Evolutionary conservation across 2,888 invertebrate genomes (phyloP), one percentile per base, ranked within the genome.

Genomic region (Oxycera nigricornis): DNA sequence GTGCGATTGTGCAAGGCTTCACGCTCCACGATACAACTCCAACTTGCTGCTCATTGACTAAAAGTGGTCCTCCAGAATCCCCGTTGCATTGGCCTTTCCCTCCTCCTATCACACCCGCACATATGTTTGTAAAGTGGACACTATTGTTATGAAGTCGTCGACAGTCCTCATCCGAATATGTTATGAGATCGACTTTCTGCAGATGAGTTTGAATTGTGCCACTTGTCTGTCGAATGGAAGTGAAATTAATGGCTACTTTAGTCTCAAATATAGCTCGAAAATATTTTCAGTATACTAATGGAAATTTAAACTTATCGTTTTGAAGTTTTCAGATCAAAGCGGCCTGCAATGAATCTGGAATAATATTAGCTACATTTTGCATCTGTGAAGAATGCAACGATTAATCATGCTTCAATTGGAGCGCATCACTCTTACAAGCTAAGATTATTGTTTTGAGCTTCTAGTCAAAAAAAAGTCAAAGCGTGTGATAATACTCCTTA

Each of bases 11-110:
- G 67, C 87, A 87, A 2, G 87, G 87, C 78, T 86, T 87, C 0
- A 81, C 78, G 73, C 86, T 85, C 86, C 86, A 87, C 0, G 86
- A 86, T 1, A 86, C 86, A 39, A 86, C 82, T 22, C 87, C 87
- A 7, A 85, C 80, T 77, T 85, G 84, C 14, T 81, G 81, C 30
- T 82, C 82, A 74, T 80, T 79, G 0, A 81, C 81, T 2, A 84
- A 75, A 14, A 87, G 77, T 7, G 87, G 87, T 1, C 87, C 87
- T 1, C 87, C 87, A 1, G 86, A 86, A 75, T 85, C 85, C 1
- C 85, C 85, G 70, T 81, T 85, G 77, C 87, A 87, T 77, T 86
- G 86, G 1, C 87, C 87, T 77, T 82, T 85, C 3, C 87, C 86
- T 11, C 87, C 87, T 73, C 82, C 83, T 0, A 82, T 81, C 11